Evolutionary conservation across 2,797 vertebrate species (phyloP), one percentile per base, ranked within the genome.

Genomic region (Hemitrygon akajei): DNA sequence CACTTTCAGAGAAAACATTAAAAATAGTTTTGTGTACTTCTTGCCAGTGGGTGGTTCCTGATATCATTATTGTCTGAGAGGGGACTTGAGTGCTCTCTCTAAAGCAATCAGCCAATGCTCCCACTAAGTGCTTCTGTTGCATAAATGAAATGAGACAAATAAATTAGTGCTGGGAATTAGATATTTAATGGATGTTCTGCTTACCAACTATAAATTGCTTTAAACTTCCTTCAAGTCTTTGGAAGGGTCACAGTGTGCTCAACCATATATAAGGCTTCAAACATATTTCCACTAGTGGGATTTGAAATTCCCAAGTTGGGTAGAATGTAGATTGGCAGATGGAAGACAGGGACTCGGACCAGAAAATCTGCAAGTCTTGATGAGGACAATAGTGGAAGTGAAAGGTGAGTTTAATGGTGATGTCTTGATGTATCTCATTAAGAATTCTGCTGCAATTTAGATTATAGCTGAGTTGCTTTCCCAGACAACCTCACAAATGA

Each of bases 101-200:
- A 71, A 47, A 91, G 89, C 66, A 91, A 71, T 91, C 66, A 91
- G 40, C 22, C 37, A 69, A 66, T 66, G 87, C 66, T 71, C 16
- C 69, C 37, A 73, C n/a, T 91, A 91, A 91, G 89, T 73, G 66
- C 71, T 91, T 71, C 37, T 91, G 69, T 34, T 91, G 89, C 25
- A 37, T 69, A 91, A 34, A 71, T 91, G 66, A 91, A 71, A 71
- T 91, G 66, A 91, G n/a, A 71, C 63, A 71, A 71, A 71, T 91
- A 91, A 91, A 91, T 91, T 91, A 91, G 66, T 73, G 66, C 69
- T 40, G 69, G 89, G 89, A 69, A 91, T 73, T 73, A 91, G 89
- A 91, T 91, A 91, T 25, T 91, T 20, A 73, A 91, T 34, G 66
- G 12, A 66, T 73, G 66, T 91, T 71, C 63, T 71, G 22, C 66